Evolutionary conservation across 2,113 vertebrate genomes (phyloP), one percentile per base, ranked within the genome.

Genomic region (Malurus melanocephalus): DNA sequence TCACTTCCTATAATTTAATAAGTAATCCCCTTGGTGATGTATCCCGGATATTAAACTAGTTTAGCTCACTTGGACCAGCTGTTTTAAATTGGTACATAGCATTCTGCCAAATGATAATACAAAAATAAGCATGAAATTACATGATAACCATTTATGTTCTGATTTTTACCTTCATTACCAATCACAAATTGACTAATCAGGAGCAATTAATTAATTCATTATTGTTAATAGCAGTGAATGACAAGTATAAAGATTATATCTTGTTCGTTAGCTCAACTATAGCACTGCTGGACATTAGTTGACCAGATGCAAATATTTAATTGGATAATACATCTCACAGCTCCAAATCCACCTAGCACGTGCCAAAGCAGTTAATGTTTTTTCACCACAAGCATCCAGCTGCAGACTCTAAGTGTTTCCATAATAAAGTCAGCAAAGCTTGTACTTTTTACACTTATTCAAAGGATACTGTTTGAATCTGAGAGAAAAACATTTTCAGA

Each of bases 1-100:
- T 94, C 83, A 88, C 68, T 94, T 96, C 95, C 94, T 96, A 90
- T 96, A 96, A 96, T 96, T 96, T 96, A 95, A 96, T 96, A 96
- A 94, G 94, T 87, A 91, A 95, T 95, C 82, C 96, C 94, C 95
- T 88, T 90, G 95, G 95, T 96, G 94, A 96, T 93, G 88, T 94
- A 93, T 94, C 74, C 96, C 87, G 95, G 96, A 96, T 97, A 96
- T 96, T 96, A 96, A 96, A 97, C 95, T 89, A 67, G 90, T 96
- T 96, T 93, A 94, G 91, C 60, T 96, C 79, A 90, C 90, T 94
- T 89, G 48, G 73, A 74, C 93, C 95, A 97, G 95, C 94, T 97
- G 96, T 95, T 97, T 97, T 92, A 96, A 97, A 96, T 97, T 93
- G 94, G 75, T 94, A 62, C 73, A 68, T 88, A 90, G 59, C 33